These are phyloP conservation scores for Trochalopteron elliotii DNA, from an alignment of 2,113 vertebrate species.

Conservation along the genomic window DNA sequence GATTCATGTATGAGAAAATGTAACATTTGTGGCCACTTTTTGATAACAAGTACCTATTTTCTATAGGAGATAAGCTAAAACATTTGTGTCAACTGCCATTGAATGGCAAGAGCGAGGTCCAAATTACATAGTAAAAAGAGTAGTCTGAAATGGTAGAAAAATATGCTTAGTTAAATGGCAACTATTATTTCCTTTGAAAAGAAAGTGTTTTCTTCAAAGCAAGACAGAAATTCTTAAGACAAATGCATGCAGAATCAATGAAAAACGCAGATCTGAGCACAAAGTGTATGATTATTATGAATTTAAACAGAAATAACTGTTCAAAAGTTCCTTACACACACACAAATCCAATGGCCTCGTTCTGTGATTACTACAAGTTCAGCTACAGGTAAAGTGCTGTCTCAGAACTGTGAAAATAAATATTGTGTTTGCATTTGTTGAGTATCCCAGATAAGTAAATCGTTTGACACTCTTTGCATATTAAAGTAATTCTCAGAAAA, in stretches of 20 bases:
- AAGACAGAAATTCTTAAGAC: not conserved
- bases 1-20: not conserved
- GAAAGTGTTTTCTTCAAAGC: not conserved
- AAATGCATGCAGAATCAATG: not conserved
- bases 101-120: not conserved
- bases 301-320: not conserved
- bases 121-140: not conserved
- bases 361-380: not conserved
- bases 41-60: not conserved
- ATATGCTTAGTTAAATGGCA: not conserved
- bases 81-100: not conserved
- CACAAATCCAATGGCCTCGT: not conserved
- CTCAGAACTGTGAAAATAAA: not conserved
- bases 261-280: not conserved
- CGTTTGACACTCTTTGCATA: not conserved
- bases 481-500: not conserved
- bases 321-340: not conserved
- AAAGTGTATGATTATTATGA: not conserved
- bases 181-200: not conserved
- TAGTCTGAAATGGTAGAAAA: not conserved
- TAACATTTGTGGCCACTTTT: not conserved
- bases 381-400: not conserved
- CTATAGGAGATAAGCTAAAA: not conserved
- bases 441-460: not conserved
- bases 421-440: not conserved